A percentile compares a stretch with the other conserved stretches of the same genome.
phyloP scores from a whole-genome alignment of 2,113 vertebrate genomes.

The Myotis lucifugus region DNA sequence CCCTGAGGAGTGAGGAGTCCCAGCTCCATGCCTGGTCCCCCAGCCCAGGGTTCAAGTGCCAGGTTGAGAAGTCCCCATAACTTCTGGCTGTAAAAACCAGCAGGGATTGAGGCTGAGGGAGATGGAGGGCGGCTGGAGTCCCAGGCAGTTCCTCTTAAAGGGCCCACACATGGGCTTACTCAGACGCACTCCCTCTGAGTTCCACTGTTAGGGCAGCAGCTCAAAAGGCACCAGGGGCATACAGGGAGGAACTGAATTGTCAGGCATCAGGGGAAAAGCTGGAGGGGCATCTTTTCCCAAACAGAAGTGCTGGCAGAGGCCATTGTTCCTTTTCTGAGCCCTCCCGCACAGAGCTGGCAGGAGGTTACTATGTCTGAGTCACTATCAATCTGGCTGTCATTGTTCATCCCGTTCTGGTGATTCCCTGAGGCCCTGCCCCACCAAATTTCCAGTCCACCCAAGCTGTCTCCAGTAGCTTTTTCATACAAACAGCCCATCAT shows the following conservation, averaged over 20 bases:
- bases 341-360: neutral
- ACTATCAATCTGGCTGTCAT: neutral
- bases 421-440: neutral
- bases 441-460: neutral
- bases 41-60: neutral
- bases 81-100: neutral
- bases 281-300: neutral
- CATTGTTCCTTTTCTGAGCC: neutral
- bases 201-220: neutral
- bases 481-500: neutral
- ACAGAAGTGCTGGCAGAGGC: neutral
- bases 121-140: neutral
- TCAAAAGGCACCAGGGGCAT: neutral
- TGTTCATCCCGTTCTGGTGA: neutral
- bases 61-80: neutral
- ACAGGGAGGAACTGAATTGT: neutral
- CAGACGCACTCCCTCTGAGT: neutral
- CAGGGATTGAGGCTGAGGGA: neutral
- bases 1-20: neutral
- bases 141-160: neutral
- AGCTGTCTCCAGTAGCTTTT: neutral
- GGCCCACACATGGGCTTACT: neutral
- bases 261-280: neutral
- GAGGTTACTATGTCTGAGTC: neutral
- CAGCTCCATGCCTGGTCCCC: neutral